A percentile compares a stretch with the other conserved stretches of the same genome.
These are phyloP conservation scores for Hypothenemus hampei DNA, from an alignment of 1,140 invertebrate species.

Conservation along the genomic window DNA sequence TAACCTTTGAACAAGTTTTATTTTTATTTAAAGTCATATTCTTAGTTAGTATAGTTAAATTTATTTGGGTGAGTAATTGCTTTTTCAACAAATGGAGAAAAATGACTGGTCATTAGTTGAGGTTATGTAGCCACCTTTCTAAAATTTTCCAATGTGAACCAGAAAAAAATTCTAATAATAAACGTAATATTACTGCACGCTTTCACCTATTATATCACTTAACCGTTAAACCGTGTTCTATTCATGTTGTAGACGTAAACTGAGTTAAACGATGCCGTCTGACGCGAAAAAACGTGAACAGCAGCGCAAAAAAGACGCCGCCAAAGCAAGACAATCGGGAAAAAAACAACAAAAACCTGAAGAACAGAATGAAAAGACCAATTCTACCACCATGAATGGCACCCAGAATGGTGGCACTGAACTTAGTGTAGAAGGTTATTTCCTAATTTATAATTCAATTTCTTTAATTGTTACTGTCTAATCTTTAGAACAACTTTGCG, in stretches of 20 bases:
- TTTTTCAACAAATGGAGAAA: too few species aligned
- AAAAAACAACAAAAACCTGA: slow-evolving; percentile 56
- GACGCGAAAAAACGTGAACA: slow-evolving; percentile 96
- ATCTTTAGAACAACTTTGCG: slow-evolving; percentile 72
- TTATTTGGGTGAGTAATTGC: too few species aligned
- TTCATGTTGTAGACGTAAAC: not conserved
- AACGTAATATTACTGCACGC: too few species aligned
- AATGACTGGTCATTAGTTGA: too few species aligned
- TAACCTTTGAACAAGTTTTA: too few species aligned
- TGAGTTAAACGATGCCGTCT: slow-evolving; percentile 74
- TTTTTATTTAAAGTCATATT: too few species aligned
- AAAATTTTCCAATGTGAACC: too few species aligned
- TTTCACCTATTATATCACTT: too few species aligned
- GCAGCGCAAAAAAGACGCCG: slow-evolving; percentile 94
- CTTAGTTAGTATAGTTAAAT: too few species aligned
- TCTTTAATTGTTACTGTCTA: not conserved
- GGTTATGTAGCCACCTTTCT: too few species aligned
- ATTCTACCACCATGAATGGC: slow-evolving; percentile 29
- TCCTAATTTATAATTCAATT: slow-evolving; percentile 11
- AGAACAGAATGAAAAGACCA: slow-evolving; percentile 51
- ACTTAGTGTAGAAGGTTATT: slow-evolving; percentile 50
- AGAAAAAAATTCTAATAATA: too few species aligned
- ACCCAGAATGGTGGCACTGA: slow-evolving; percentile 45
- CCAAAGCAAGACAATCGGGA: slow-evolving; percentile 68
- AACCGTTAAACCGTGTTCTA: too few species aligned